These are phyloP conservation scores for Mellilla xanthometata DNA, from an alignment of 2,888 invertebrate genomes.

Conservation along the genomic window DNA sequence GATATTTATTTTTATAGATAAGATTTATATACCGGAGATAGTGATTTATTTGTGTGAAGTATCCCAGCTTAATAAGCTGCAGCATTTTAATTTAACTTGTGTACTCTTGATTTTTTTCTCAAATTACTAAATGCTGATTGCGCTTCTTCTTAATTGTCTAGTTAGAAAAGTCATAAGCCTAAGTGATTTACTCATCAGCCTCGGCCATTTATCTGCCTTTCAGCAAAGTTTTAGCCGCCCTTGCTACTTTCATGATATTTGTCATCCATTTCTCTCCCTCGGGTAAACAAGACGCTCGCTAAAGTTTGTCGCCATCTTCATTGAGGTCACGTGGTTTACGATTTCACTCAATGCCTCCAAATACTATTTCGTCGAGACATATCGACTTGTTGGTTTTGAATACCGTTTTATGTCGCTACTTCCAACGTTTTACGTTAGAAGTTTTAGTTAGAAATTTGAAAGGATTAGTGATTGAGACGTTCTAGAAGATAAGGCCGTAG, in stretches of 20 bases:
- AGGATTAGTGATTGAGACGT: conserved; percentile 37
- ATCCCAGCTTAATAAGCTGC: no score
- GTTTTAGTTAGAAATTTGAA: conserved; percentile 40
- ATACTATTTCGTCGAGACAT: conserved; percentile 44
- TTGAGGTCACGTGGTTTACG: conserved; percentile 69
- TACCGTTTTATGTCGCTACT: conserved; percentile 47
- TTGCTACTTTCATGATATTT: conserved; percentile 15
- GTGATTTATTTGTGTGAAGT: conserved; percentile 1
- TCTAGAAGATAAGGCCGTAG: conserved; percentile 36
- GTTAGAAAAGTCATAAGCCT: conserved; percentile 3
- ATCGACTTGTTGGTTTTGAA: conserved; percentile 60
- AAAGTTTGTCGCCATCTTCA: conserved; percentile 49
- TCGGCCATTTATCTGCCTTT: conserved; percentile 14
- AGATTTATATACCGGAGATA: conserved; percentile 13
- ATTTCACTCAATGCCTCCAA: conserved; percentile 63
- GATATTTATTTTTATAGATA: conserved; percentile 25
- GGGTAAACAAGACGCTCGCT: conserved; percentile 31
- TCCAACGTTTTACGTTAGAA: conserved; percentile 44
- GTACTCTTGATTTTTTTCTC: background rate
- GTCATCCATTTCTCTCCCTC: conserved; percentile 43
- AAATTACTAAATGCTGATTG: background rate
- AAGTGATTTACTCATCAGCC: conserved; percentile 4
- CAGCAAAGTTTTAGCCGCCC: conserved; percentile 12
- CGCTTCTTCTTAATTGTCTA: background rate
- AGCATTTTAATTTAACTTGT: no score